These are phyloP conservation scores for Exephanes ischioxanthus DNA, from an alignment of 2,888 invertebrate genomes.

Conservation along the genomic window DNA sequence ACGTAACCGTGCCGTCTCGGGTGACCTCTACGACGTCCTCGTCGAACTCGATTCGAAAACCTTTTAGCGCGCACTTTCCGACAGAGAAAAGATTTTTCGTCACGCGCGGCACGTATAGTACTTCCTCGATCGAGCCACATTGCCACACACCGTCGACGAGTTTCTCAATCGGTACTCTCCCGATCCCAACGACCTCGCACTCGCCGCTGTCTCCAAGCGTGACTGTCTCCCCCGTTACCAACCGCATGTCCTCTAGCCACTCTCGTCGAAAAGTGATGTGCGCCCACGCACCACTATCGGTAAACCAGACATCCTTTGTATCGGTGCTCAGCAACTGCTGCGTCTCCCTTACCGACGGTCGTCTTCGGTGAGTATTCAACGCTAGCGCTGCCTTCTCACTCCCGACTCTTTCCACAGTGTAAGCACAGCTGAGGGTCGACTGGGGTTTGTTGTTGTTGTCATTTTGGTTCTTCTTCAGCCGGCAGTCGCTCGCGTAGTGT, in stretches of 20 bases:
- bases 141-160: constrained; percentile 23
- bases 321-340: constrained; percentile 14
- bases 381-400: background rate
- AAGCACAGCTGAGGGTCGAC: constrained; percentile 18
- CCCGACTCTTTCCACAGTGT: background rate
- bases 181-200: constrained; percentile 39
- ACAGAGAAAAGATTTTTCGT: constrained; percentile 68
- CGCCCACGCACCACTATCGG: constrained; percentile 46
- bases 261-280: constrained; percentile 44
- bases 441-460: background rate
- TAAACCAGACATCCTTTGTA: constrained; percentile 35
- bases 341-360: constrained; percentile 11
- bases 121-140: background rate
- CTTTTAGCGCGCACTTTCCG: constrained; percentile 22
- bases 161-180: constrained; percentile 48
- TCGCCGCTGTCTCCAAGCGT: constrained; percentile 42
- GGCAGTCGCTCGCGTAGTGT: constrained; percentile 42
- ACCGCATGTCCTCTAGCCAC: constrained; percentile 30
- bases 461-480: constrained; percentile 1
- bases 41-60: constrained; percentile 30
- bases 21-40: constrained; percentile 15
- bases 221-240: constrained; percentile 27
- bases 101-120: constrained; percentile 60
- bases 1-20: background rate
- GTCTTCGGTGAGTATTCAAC: background rate